Evolutionary conservation across 2,888 invertebrate species (phyloP).

Genomic region (Augochlorella aurata): DNA sequence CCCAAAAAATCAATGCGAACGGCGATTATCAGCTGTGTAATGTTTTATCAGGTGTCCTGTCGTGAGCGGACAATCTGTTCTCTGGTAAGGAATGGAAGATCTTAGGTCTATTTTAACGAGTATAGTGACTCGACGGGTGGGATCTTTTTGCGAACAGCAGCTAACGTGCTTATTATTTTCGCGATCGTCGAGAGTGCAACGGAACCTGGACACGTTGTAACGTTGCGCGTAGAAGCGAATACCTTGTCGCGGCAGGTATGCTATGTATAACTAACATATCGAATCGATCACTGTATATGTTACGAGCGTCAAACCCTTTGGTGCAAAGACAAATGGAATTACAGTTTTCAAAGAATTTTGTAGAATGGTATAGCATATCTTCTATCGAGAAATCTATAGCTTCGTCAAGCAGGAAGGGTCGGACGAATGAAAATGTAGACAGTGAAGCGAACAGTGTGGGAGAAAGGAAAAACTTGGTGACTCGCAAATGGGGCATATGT

Average conservation of each 20-base stretch:
- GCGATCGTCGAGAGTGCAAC: slow-evolving; percentile 1
- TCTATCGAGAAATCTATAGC: neutral
- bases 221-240: neutral
- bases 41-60: slow-evolving; percentile 63
- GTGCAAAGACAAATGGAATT: neutral
- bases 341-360: neutral
- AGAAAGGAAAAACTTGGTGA: slow-evolving; percentile 3
- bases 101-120: neutral
- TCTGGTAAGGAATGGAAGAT: slow-evolving; percentile 43
- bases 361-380: neutral
- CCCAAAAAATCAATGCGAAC: slow-evolving; percentile 51
- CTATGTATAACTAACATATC: neutral
- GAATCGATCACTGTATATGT: slow-evolving; percentile 2
- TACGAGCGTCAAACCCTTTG: neutral
- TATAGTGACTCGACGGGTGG: neutral
- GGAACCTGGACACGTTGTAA: neutral
- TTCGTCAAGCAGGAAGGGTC: neutral
- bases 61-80: slow-evolving; percentile 35
- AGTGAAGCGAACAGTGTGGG: neutral
- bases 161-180: neutral
- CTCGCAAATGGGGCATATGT: neutral
- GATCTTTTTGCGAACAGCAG: neutral
- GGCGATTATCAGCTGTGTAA: slow-evolving; percentile 49
- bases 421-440: neutral
- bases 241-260: neutral